Base-by-base conservation (phyloP, 2,888 invertebrate genomes). In the Nemotelus nigrinus region DNA sequence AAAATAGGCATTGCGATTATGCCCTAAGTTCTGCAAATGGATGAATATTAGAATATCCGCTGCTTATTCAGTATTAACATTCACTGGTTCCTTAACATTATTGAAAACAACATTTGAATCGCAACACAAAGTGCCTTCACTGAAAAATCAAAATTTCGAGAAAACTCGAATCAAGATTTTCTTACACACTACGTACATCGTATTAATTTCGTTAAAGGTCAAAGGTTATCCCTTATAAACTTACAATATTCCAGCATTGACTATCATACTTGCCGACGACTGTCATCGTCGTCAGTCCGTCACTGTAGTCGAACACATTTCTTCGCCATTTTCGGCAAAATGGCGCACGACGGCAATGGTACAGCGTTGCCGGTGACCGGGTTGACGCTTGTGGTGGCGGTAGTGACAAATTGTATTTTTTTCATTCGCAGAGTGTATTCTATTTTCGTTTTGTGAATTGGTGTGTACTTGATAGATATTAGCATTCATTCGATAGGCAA, bases 241-340 rank as follows among this genome's bases (percentile, higher is more conserved):
- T 25, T 25, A 25, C 25, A 25, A 25, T 25, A 25, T 25, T 25
- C 25, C 25, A 25, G 25, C 25, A 25, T 25, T 25, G 25, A 25
- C 25, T 25, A 25, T 25, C 25, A 25, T 25, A 25, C 25, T 50
- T 50, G 8, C 6, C 8, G 50, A 47, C 10, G 65, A 65, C 65
- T 65, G 65, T 65, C 65, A 65, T 65, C 47, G 44, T 7, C 65
- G 44, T 7, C 65, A 65, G 47, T 47, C 47, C 10, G 65, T 47
- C 65, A 65, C 25, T 1, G 10, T 45, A 65, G 65, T 65, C 65
- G 2, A 7, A 50, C 43, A 65, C 47, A 41, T 65, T 47, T 47
- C 47, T 45, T 65, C 65, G 65, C 65, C 65, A 65, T 65, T 65
- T 65, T 65, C 47, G 45, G 45, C 65, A 65, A 65, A 65, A 65